Evolutionary conservation across 2,113 vertebrate species (phyloP), one percentile per base, ranked within the genome.

Genomic region (Pavo muticus): DNA sequence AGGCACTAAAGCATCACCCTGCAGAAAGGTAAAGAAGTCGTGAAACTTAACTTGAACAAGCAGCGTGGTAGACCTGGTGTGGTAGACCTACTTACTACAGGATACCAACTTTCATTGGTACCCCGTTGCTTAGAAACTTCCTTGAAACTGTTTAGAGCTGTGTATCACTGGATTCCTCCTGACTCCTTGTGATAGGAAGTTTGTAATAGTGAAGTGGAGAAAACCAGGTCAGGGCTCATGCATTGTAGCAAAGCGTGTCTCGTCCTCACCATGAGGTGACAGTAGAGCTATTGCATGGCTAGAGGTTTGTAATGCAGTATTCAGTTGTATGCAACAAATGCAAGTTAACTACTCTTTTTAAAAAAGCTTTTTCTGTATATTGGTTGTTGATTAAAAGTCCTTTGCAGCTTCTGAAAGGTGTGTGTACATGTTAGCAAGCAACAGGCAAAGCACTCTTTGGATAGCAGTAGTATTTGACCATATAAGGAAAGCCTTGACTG

Each of bases 91-190:
- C 23, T 61, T 39, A 10, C 27, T 17, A 37, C 24, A 6, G 17
- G 5, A 16, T 92, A 16, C n/a, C 67, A 77, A 0, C 29, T 74
- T 71, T 2, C 11, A 2, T 32, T 39, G 25, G n/a, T 81, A 68
- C n/a, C 24, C 0, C 0, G 2, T 20, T 0, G 0, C 16, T 88
- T 32, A 29, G 4, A 24, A 81, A 30, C 13, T 56, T 35, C 20
- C 11, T 81, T 69, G 74, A 40, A 88, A 27, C 2, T 4, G 52
- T 25, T 1, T 57, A 40, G 25, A 37, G 17, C 32, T 9, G 7
- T 50, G 4, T 30, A 37, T 63, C 4, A 1, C 25, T 79, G 21
- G 57, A 40, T 14, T 87, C 2, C 10, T 44, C 2, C 2, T 77
- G 42, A 6, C 13, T 90, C 19, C 29, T 18, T 40, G 20, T 70